Conservation (phyloP, 1,140 invertebrate species). For the Archegozetes longisetosus region DNA sequence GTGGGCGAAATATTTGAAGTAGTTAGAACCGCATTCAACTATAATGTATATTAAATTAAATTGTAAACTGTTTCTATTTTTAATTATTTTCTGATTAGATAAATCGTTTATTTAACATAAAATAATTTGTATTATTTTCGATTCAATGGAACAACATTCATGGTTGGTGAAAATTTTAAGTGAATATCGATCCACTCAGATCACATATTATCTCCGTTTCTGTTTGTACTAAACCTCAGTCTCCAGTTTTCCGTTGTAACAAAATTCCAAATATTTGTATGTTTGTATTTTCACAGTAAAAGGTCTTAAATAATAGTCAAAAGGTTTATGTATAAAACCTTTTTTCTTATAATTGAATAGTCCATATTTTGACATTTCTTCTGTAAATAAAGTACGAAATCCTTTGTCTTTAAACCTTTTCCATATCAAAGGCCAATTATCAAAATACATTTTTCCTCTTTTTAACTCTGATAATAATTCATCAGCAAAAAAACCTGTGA, state of each 20-base stretch:
- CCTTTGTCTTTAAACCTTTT: neutral
- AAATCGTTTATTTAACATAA: too few relatives aligned
- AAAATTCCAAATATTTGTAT: neutral
- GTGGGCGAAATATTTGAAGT: too few relatives aligned
- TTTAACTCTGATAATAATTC: neutral
- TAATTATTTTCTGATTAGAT: too few relatives aligned
- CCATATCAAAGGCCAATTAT: neutral
- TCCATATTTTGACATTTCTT: neutral
- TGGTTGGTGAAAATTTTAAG: too few relatives aligned
- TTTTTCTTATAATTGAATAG: neutral
- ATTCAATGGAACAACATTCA: too few relatives aligned
- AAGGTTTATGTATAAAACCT: neutral
- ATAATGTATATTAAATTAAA: too few relatives aligned
- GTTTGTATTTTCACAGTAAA: neutral
- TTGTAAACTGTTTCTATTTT: too few relatives aligned
- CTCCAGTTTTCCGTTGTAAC: neutral
- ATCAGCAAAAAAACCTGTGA: constrained; percentile 24
- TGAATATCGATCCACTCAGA: too few relatives aligned
- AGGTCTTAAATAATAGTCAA: neutral
- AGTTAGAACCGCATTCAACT: too few relatives aligned
- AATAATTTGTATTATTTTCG: too few relatives aligned
- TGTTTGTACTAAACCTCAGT: neutral
- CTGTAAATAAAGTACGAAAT: neutral
- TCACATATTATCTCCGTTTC: neutral
- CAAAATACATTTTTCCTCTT: neutral